A percentile compares a stretch with the other conserved stretches of the same genome.
phyloP scores from a whole-genome alignment of 2,888 invertebrate genomes.

The Pardosa pseudoannulata region DNA sequence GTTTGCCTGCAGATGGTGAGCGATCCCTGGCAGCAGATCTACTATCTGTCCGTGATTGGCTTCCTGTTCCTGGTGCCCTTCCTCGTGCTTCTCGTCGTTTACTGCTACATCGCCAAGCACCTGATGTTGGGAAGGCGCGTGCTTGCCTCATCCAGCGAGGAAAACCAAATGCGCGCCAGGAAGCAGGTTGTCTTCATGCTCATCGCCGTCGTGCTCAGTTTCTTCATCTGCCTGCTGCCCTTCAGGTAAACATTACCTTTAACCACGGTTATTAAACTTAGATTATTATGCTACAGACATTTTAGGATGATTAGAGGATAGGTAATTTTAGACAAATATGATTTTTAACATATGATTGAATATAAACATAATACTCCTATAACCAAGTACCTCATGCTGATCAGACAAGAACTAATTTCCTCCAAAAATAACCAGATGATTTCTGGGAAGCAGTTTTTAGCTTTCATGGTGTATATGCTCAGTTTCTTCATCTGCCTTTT shows the following conservation, averaged over 20 bases:
- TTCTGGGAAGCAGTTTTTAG: too few species aligned
- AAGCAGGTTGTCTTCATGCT: constrained; percentile 85
- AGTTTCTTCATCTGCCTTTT: too few species aligned
- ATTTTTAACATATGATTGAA: too few species aligned
- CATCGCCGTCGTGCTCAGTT: constrained; percentile 91
- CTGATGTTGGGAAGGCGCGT: constrained; percentile 83
- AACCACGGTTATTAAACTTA: too few species aligned
- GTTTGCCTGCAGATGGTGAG: constrained; percentile 89
- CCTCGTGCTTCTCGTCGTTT: constrained; percentile 87
- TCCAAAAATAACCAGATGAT: too few species aligned
- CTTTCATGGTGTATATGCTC: too few species aligned
- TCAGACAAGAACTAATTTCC: too few species aligned
- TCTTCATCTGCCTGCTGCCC: constrained; percentile 92
- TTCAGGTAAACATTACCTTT: constrained; percentile 82
- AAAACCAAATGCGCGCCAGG: constrained; percentile 66
- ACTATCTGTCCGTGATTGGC: constrained; percentile 88
- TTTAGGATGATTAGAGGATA: too few species aligned
- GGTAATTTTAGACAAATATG: too few species aligned
- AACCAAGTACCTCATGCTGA: too few species aligned
- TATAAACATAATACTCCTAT: too few species aligned
- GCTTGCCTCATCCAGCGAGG: constrained; percentile 62
- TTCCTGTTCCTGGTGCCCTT: constrained; percentile 91
- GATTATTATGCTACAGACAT: too few species aligned
- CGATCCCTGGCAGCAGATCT: constrained; percentile 86
- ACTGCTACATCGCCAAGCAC: constrained; percentile 90